Conservation (phyloP, 2,888 invertebrate species). For the Chrysodeixis includens region DNA sequence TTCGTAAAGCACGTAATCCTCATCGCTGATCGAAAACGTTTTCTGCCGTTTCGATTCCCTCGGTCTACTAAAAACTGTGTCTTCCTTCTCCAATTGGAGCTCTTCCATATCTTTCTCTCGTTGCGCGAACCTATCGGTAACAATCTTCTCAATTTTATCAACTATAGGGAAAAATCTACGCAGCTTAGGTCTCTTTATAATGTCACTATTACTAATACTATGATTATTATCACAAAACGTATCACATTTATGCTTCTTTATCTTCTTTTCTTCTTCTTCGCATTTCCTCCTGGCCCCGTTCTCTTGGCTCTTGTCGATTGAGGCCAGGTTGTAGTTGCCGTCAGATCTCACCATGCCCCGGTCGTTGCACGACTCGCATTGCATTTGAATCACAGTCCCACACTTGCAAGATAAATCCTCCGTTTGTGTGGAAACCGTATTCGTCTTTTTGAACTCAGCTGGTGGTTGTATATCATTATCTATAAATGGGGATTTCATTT, state of each 20-base stretch:
- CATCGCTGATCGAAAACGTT: constrained; percentile 78
- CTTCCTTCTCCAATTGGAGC: constrained; percentile 78
- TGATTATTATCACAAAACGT: constrained; percentile 67
- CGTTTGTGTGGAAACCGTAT: constrained; percentile 81
- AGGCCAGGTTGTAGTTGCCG: constrained; percentile 76
- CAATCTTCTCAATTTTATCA: constrained; percentile 78
- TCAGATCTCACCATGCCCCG: constrained; percentile 81
- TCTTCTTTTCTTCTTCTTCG: constrained; percentile 73
- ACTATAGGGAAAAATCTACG: constrained; percentile 77
- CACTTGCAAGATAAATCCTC: constrained; percentile 80
- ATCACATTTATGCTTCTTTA: constrained; percentile 88
- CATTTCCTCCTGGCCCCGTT: constrained; percentile 72
- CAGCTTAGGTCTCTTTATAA: constrained; percentile 83
- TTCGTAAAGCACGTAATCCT: constrained; percentile 80
- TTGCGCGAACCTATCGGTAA: constrained; percentile 73
- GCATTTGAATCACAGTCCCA: constrained; percentile 70
- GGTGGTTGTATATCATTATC: constrained; percentile 72
- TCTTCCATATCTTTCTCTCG: constrained; percentile 76
- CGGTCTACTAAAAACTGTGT: constrained; percentile 77
- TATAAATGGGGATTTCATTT: constrained; percentile 78
- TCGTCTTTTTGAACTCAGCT: constrained; percentile 76
- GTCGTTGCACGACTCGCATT: constrained; percentile 69
- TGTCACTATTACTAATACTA: constrained; percentile 68
- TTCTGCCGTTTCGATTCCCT: constrained; percentile 80
- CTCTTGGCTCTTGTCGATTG: constrained; percentile 45